Evolutionary conservation across 2,888 invertebrate species (phyloP).

Genomic region (Acanthacorydalis orientalis): DNA sequence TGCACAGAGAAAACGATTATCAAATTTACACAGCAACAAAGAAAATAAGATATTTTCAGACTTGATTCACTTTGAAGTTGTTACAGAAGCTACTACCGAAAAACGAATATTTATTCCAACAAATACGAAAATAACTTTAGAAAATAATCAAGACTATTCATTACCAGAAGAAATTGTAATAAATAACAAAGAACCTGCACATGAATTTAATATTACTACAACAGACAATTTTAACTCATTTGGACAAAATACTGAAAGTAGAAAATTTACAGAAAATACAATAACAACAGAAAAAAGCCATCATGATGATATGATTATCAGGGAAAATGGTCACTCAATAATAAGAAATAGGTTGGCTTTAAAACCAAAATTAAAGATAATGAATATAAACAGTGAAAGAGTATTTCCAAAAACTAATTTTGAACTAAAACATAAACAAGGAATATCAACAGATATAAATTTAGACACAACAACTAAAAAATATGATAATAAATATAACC

Average conservation of each 20-base stretch:
- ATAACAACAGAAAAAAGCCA: slow-evolving; percentile 8
- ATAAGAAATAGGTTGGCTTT: slow-evolving; percentile 25
- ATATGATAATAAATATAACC: slow-evolving; percentile 2
- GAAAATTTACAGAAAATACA: slow-evolving; percentile 9
- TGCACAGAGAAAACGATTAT: slow-evolving; percentile 18
- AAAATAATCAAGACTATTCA: not conserved
- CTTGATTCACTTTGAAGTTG: slow-evolving; percentile 15
- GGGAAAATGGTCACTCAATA: slow-evolving; percentile 17
- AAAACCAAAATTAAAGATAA: slow-evolving; percentile 17
- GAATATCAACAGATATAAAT: slow-evolving; percentile 18
- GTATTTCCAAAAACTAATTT: slow-evolving; percentile 10
- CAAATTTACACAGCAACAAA: slow-evolving; percentile 14
- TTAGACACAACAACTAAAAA: slow-evolving; percentile 15
- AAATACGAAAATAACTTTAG: slow-evolving; percentile 14
- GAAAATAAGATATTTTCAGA: slow-evolving; percentile 16
- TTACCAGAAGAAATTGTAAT: not conserved
- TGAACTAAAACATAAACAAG: too few relatives aligned
- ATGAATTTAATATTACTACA: not conserved
- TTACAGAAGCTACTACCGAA: slow-evolving; percentile 24
- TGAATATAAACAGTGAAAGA: slow-evolving; percentile 20
- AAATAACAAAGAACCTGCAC: not conserved
- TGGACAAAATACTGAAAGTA: slow-evolving; percentile 13
- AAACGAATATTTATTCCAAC: slow-evolving; percentile 22
- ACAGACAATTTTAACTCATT: slow-evolving; percentile 7
- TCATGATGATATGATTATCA: slow-evolving; percentile 3